Base-by-base conservation (phyloP, 1,140 invertebrate genomes). In the Rhyacophila brunnea region DNA sequence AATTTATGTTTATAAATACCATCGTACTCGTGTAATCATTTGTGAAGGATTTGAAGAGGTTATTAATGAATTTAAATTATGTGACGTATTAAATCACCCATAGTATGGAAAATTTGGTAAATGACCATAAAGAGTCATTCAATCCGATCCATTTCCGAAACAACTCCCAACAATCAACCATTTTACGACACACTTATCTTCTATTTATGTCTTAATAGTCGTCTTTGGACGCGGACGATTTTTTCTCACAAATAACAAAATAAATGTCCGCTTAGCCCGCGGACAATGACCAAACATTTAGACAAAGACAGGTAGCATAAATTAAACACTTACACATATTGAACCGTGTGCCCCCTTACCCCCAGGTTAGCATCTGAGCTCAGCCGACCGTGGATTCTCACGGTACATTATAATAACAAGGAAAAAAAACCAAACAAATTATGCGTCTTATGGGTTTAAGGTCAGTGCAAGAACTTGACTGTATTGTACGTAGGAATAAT, bases 371-470 rank as follows among this genome's bases (percentile, higher is more conserved):
- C 52, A 56, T 66, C 60, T 63, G 64, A 62, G 64, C 56, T 57
- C 61, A 55, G 11, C 64, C 13, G 20, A 63, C 32, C 64, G 64
- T 64, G 50, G n/a, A 15, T 57, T 66, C 64, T 53, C 64, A 66
- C 64, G 64, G 15, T 59, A 56, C 11, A 61, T 28, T 28, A 28
- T 50, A 65, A 61, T 60, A 61, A 65, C 47, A 48, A 65, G 63
- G 63, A 65, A 61, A 61, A 58, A 65, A 61, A 55, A 65, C 58
- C 60, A 58, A 65, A 65, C 63, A 65, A 65, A 65, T 65, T 65
- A 65, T 55, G 58, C 58, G 63, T 65, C 58, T 64, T 64, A 64
- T 64, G 62, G 62, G 62, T 60, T 64, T 64, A 55, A 64, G 62
- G 62, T 64, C 62, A 60, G 19, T 23, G 46, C 47, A 46, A 9